Conservation (phyloP, 2,888 invertebrate species). For the Harpalus rufipes region DNA sequence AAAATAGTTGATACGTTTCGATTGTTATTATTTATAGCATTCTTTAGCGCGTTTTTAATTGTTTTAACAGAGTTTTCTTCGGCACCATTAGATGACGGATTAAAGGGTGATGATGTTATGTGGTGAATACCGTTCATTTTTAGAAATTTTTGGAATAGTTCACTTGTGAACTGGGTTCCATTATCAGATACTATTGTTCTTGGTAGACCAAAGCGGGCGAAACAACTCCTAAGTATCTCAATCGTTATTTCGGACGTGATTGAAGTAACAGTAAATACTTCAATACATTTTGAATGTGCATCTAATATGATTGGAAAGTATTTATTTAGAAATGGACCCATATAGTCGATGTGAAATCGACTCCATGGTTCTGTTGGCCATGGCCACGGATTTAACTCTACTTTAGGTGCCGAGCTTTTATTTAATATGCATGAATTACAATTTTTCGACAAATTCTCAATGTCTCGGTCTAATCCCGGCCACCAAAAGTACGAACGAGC, state of each 20-base stretch:
- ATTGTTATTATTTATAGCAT: constrained; percentile 54
- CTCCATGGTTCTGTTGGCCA: constrained; percentile 69
- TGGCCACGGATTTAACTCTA: constrained; percentile 67
- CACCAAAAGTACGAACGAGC: constrained; percentile 68
- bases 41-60: constrained; percentile 68
- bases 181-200: constrained; percentile 69
- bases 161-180: constrained; percentile 67
- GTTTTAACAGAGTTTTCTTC: constrained; percentile 69
- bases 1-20: constrained; percentile 60
- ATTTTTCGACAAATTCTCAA: constrained; percentile 49
- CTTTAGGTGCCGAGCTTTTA: constrained; percentile 59
- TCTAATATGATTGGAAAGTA: constrained; percentile 63
- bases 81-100: not conserved
- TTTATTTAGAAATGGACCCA: constrained; percentile 68
- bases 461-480: constrained; percentile 66
- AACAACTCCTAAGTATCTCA: constrained; percentile 47
- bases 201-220: constrained; percentile 68
- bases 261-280: constrained; percentile 50
- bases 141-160: constrained; percentile 68
- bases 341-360: constrained; percentile 69
- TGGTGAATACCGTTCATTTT: constrained; percentile 67
- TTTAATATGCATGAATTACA: constrained; percentile 66
- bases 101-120: constrained; percentile 66
- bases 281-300: constrained; percentile 63
- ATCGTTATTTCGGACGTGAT: constrained; percentile 60